Evolutionary conservation across 1,140 invertebrate species (phyloP).

Genomic region (Yoshiicerus persimilis): DNA sequence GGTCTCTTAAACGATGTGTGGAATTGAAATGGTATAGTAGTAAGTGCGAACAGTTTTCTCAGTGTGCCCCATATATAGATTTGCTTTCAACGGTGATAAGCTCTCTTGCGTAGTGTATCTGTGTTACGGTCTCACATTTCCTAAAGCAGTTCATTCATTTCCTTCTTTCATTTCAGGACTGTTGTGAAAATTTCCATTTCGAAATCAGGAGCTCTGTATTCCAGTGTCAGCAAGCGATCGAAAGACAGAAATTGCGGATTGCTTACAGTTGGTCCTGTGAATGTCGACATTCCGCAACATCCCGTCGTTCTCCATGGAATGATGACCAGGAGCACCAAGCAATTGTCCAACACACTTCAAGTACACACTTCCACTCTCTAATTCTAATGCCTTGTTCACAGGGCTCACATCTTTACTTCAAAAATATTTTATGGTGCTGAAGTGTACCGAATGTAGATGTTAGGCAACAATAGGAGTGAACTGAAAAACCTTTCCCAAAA

Average conservation of each 20-base stretch:
- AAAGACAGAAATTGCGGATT: constrained; percentile 87
- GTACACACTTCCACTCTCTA: constrained; percentile 52
- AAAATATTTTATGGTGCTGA: too few species aligned
- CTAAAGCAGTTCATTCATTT: not conserved
- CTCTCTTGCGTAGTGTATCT: too few species aligned
- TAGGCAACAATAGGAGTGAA: too few species aligned
- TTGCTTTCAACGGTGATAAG: too few species aligned
- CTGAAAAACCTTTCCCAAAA: too few species aligned
- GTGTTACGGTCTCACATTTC: too few species aligned
- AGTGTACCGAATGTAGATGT: too few species aligned
- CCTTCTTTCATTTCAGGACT: constrained; percentile 62
- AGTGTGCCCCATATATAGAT: too few species aligned
- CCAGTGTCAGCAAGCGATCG: constrained; percentile 71
- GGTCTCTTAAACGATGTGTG: too few species aligned
- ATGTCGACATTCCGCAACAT: constrained; percentile 94
- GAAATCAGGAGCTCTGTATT: constrained; percentile 88
- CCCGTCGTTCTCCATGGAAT: constrained; percentile 94
- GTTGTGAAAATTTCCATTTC: constrained; percentile 90
- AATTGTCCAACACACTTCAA: constrained; percentile 86
- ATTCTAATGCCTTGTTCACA: not conserved
- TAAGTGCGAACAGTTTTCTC: too few species aligned
- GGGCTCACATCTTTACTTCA: too few species aligned
- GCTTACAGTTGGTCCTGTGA: constrained; percentile 81
- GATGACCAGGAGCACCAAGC: constrained; percentile 92
- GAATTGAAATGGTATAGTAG: too few species aligned